Conservation (phyloP, 2,888 invertebrate species). For the Bellardia bayeri region DNA sequence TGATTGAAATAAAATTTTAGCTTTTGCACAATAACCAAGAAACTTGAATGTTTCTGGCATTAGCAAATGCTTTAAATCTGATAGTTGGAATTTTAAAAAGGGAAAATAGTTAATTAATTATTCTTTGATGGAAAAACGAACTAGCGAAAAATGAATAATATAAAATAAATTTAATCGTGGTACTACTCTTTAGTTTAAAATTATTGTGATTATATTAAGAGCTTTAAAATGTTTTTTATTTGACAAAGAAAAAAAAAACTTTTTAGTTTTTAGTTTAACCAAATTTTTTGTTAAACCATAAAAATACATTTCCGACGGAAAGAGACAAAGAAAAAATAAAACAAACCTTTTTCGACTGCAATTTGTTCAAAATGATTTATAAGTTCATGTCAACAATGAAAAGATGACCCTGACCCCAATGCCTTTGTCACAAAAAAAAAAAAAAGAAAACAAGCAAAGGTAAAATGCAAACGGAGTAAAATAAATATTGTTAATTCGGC, state of each 20-base stretch:
- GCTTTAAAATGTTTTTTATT: too few species aligned
- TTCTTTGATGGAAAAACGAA: too few species aligned
- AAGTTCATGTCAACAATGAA: constrained; percentile 27
- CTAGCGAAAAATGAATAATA: too few species aligned
- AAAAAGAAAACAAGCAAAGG: background rate
- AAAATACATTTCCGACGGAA: background rate
- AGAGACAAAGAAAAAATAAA: background rate
- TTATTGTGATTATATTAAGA: too few species aligned
- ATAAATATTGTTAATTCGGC: constrained; percentile 5
- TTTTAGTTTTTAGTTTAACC: background rate
- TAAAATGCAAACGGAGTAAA: constrained; percentile 25
- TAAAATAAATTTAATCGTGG: too few species aligned
- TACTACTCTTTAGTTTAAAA: too few species aligned
- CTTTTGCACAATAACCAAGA: too few species aligned
- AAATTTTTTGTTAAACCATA: background rate
- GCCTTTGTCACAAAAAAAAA: background rate
- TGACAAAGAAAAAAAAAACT: too few species aligned
- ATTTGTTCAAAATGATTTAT: constrained; percentile 35
- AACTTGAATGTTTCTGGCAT: too few species aligned
- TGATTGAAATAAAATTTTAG: background rate
- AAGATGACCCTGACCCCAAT: constrained; percentile 28
- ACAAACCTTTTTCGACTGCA: background rate
- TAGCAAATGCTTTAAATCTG: too few species aligned
- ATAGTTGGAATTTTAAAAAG: too few species aligned
- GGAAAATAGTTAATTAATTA: too few species aligned